phyloP scores from a whole-genome alignment of 2,888 invertebrate species.

The Cremastobaeus sp. region DNA sequence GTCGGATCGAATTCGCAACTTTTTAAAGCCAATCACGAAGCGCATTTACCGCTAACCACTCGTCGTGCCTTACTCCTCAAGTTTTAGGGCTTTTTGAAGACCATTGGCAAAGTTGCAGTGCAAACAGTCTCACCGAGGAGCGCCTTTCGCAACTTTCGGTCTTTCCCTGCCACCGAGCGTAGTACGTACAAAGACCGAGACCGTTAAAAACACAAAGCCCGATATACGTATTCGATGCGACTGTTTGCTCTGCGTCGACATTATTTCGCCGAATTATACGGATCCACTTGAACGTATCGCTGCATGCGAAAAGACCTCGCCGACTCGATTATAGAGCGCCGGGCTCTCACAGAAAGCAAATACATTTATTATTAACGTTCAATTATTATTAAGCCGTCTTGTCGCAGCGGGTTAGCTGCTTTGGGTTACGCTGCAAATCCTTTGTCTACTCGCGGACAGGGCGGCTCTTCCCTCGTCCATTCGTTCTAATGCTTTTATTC shows the following conservation, averaged over 20 bases:
- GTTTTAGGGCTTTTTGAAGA: conserved; percentile 50
- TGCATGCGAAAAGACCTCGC: conserved; percentile 12
- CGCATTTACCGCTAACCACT: not conserved
- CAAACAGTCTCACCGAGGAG: conserved; percentile 26
- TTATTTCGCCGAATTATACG: conserved; percentile 23
- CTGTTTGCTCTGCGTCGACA: conserved; percentile 24
- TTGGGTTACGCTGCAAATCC: no score
- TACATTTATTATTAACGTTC: conserved; percentile 24
- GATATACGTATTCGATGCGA: not conserved
- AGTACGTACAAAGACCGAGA: conserved; percentile 4
- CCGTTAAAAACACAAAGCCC: conserved; percentile 28
- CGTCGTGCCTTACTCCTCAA: not conserved
- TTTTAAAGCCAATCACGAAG: conserved; percentile 49
- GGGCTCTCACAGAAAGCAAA: conserved; percentile 7
- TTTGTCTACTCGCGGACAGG: no score
- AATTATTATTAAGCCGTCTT: conserved; percentile 1
- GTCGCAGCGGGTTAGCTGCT: no score
- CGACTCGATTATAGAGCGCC: conserved; percentile 17
- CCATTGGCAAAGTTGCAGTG: conserved; percentile 35
- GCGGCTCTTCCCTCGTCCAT: no score
- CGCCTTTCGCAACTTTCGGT: conserved; percentile 11
- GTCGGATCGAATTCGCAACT: conserved; percentile 41
- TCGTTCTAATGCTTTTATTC: no score
- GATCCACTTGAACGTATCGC: conserved; percentile 14
- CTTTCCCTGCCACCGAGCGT: no score